Evolutionary conservation across 37 sponge, comb jelly and placozoan species (phyloP), one percentile per base, ranked within the genome.

Genomic region (Tethya wilhelma): DNA sequence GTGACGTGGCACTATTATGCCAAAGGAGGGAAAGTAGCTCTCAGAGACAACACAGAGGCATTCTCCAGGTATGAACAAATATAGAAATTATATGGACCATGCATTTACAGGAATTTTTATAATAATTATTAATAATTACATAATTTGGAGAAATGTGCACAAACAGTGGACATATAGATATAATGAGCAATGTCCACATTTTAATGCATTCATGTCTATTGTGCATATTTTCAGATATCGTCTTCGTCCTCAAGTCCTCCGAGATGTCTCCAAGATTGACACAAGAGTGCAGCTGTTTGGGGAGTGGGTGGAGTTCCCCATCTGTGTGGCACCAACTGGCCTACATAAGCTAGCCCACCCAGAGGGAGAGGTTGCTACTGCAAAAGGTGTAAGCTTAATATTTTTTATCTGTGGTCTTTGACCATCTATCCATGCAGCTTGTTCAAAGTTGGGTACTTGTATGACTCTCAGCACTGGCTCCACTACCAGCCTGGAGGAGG

Each of bases 301-400:
- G 32, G 77, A 88, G 34, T 28, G 39, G 44, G 95, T 90, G 60
- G 67, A 55, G 44, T 81, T 90, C 42, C 97, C 97, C 29, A 63
- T 96, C 4, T 75, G 95, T 74, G 83, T 93, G 4, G 81, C 97
- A 1, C 97, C 97, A 31, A 97, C 97, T 39, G 97, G 93, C 33
- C 72, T 94, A 78, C 97, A 97, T 33, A 59, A 76, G 38, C 78
- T 97, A 87, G 97, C 97, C 26, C 95, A 94, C 59, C 66, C 71
- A 30, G 90, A 97, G 36, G 95, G 95, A 6, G 97, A 97, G 67
- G 38, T 39, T 25, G 97, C 93, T 19, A 97, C 87, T 53, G 97
- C 93, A 26, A 79, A 78, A 85, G 97, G 89, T 84, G 20, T 34
- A 2, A 7, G 39, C 68, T n/a, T n/a, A n/a, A n/a, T n/a, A n/a